Percentiles rank a stretch among this genome's conserved stretches.
Evolutionary conservation across 2,888 invertebrate genomes (phyloP).

Genomic region (Ariolimax columbianus): DNA sequence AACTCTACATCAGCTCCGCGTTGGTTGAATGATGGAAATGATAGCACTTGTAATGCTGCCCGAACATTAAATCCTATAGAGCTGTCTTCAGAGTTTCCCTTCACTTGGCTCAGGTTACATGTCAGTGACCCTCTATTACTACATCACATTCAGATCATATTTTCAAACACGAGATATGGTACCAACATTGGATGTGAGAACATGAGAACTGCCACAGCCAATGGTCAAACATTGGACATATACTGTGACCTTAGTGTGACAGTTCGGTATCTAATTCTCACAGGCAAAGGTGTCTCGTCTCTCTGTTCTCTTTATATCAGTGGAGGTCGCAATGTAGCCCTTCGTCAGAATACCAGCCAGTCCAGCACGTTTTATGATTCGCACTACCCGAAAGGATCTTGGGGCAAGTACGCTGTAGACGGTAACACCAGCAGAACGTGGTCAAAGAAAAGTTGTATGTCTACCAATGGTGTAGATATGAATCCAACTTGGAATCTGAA

Average conservation of each 20-base stretch:
- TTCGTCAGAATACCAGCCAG: not conserved
- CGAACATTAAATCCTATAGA: not conserved
- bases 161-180: not conserved
- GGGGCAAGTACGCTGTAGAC: not conserved
- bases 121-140: not conserved
- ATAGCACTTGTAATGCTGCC: not conserved
- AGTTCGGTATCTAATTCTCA: not conserved
- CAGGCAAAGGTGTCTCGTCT: conserved; percentile 10
- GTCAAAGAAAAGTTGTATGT: not conserved
- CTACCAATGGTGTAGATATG: not conserved
- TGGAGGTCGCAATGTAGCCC: conserved; percentile 21
- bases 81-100: not conserved
- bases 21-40: not conserved
- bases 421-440: not conserved
- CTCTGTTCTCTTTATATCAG: conserved; percentile 22
- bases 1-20: not conserved
- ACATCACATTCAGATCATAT: not conserved
- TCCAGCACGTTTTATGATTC: not conserved
- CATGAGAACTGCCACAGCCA: not conserved
- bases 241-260: not conserved
- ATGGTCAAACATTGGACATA: conserved; percentile 11
- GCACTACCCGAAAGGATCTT: not conserved
- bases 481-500: conserved; percentile 12
- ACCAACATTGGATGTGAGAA: not conserved
- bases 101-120: conserved; percentile 23